A percentile compares a stretch with the other conserved stretches of the same genome.
Conservation (phyloP, 2,113 vertebrate genomes). For the Hemibagrus wyckioides region DNA sequence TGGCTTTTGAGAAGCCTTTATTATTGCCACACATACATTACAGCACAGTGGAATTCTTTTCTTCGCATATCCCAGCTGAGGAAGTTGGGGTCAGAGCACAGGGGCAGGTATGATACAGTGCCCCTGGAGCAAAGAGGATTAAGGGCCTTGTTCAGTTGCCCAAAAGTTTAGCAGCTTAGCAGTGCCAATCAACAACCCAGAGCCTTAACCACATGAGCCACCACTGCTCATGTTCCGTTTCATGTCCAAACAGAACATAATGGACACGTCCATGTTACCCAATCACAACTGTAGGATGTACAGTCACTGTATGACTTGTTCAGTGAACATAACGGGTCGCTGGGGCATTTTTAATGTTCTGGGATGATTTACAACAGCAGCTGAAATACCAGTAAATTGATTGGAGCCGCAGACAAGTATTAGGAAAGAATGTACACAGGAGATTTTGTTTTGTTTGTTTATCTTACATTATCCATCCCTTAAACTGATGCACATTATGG, state of each 20-base stretch:
- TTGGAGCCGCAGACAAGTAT: background rate
- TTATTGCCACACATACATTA: too few species aligned
- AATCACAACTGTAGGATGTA: background rate
- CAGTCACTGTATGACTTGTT: background rate
- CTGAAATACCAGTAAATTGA: background rate
- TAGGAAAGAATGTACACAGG: background rate
- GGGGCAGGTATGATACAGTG: too few species aligned
- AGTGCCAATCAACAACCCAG: too few species aligned
- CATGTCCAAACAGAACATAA: background rate
- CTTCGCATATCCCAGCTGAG: too few species aligned
- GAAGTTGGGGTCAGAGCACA: too few species aligned
- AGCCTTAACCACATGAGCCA: too few species aligned
- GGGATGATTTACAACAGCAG: background rate
- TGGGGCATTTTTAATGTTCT: background rate
- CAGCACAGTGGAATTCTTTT: too few species aligned
- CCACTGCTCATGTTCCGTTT: too few species aligned
- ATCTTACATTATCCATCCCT: background rate
- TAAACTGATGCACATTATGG: background rate
- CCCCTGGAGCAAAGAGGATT: too few species aligned
- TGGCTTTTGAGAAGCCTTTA: too few species aligned
- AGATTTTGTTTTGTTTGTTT: background rate
- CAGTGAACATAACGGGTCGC: background rate
- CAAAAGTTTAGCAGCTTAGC: too few species aligned
- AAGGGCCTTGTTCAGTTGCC: too few species aligned
- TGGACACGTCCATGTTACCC: background rate